phyloP scores from a whole-genome alignment of 2,888 invertebrate genomes.

The Orchestes rusci region DNA sequence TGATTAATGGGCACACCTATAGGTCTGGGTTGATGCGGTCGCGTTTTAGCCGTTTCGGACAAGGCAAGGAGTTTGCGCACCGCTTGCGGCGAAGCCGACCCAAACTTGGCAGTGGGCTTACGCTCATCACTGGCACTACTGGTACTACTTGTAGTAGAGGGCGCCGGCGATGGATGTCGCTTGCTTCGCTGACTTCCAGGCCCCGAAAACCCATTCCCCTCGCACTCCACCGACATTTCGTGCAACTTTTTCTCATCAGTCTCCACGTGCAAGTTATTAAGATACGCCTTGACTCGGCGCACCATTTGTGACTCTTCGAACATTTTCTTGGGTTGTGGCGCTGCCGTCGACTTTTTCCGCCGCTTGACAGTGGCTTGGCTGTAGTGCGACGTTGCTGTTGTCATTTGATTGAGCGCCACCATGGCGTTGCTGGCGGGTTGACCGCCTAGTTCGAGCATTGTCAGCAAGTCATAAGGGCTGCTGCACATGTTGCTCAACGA shows the following conservation, averaged over 20 bases:
- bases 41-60: conserved; percentile 79
- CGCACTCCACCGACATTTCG: conserved; percentile 56
- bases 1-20: conserved; percentile 53
- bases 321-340: conserved; percentile 96
- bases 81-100: conserved; percentile 94
- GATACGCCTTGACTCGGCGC: conserved; percentile 90
- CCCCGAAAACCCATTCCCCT: conserved; percentile 39
- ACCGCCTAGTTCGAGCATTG: conserved; percentile 77
- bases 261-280: conserved; percentile 85
- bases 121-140: conserved; percentile 76
- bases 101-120: conserved; percentile 61
- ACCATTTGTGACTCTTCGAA: conserved; percentile 99
- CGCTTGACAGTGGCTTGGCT: conserved; percentile 83
- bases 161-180: conserved; percentile 87
- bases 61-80: conserved; percentile 91
- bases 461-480: conserved; percentile 81
- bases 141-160: conserved; percentile 86
- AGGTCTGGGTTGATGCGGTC: conserved; percentile 62
- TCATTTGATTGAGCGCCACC: conserved; percentile 81
- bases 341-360: conserved; percentile 80
- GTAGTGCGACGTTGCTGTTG: conserved; percentile 60
- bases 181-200: conserved; percentile 48
- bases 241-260: conserved; percentile 88
- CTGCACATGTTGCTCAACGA: conserved; percentile 91
- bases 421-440: conserved; percentile 84